A percentile compares a stretch with the other conserved stretches of the same genome.
These are phyloP conservation scores for Acrocephalus arundinaceus DNA, from an alignment of 2,113 vertebrate species.

Conservation along the genomic window DNA sequence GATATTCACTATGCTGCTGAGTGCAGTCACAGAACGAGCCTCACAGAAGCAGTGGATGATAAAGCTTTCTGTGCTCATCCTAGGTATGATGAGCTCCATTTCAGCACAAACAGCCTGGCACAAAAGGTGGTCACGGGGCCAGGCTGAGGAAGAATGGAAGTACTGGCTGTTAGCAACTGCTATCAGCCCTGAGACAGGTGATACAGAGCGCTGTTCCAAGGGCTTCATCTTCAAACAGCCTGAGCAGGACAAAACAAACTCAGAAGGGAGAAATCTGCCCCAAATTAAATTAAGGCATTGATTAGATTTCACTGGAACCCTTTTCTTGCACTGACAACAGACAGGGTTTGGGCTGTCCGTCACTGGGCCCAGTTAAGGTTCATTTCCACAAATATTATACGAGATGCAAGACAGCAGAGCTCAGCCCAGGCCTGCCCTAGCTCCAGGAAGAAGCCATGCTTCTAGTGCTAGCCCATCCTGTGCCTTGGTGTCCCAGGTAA, in stretches of 20 bases:
- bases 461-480: neutral
- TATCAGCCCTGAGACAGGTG: neutral
- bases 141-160: neutral
- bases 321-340: neutral
- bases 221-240: neutral
- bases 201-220: neutral
- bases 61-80: neutral
- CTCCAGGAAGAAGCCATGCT: neutral
- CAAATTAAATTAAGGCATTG: neutral
- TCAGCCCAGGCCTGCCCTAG: neutral
- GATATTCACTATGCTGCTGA: slow-evolving; percentile 3
- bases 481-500: neutral
- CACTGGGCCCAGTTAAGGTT: neutral
- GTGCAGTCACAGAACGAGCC: neutral
- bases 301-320: neutral
- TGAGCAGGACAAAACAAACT: neutral
- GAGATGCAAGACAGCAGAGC: neutral
- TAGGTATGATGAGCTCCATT: neutral
- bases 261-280: neutral
- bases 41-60: neutral
- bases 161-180: fast-evolving
- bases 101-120: neutral
- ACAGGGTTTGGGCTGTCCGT: neutral
- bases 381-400: neutral
- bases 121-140: neutral